A percentile compares a stretch with the other conserved stretches of the same genome.
These are phyloP conservation scores for Cyclina sinensis DNA, from an alignment of 1,140 invertebrate genomes.

Conservation along the genomic window DNA sequence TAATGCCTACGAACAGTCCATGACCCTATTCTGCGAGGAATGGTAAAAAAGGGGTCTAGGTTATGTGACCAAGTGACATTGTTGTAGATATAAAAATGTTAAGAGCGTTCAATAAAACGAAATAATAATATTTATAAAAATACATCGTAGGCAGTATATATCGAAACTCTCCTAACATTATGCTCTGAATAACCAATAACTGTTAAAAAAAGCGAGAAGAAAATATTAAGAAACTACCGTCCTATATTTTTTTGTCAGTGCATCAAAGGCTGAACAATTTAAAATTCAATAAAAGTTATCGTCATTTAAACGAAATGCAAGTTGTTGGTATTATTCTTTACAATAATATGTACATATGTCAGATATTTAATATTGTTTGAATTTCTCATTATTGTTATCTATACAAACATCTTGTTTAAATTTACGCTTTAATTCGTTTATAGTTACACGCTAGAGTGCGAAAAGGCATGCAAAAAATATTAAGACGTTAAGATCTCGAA, in stretches of 20 bases:
- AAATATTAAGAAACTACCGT: neutral
- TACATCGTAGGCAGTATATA: too few relatives aligned
- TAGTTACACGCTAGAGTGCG: neutral
- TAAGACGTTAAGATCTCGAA: neutral
- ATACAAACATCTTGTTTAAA: constrained; percentile 1
- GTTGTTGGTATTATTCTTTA: neutral
- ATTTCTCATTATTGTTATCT: neutral
- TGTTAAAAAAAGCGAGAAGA: neutral
- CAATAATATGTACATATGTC: neutral
- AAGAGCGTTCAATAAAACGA: too few relatives aligned
- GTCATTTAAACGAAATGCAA: neutral
- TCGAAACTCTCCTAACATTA: too few relatives aligned
- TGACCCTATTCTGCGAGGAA: too few relatives aligned
- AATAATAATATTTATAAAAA: too few relatives aligned
- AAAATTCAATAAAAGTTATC: neutral
- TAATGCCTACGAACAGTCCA: too few relatives aligned
- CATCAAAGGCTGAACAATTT: neutral
- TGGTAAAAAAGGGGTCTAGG: too few relatives aligned
- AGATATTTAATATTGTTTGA: neutral
- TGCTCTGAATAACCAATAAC: neutral
- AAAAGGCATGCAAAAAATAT: constrained; percentile 21
- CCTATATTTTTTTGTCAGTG: neutral
- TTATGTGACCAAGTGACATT: too few relatives aligned
- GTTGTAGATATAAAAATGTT: too few relatives aligned
- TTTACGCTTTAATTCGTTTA: constrained; percentile 28